These are phyloP conservation scores for Eristalinus sepulchralis DNA, from an alignment of 2,888 invertebrate genomes.

Conservation along the genomic window DNA sequence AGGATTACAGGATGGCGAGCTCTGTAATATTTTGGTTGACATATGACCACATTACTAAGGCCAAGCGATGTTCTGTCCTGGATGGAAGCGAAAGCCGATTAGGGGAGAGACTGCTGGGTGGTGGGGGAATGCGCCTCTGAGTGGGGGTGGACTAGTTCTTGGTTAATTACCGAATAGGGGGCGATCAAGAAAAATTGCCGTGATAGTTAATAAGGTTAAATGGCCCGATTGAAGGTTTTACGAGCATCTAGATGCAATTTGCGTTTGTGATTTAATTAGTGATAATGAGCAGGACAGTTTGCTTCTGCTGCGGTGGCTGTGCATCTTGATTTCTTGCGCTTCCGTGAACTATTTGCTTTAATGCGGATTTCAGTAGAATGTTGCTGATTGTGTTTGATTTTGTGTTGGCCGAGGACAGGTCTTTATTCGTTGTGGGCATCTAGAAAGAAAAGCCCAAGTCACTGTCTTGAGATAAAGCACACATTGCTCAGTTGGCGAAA, in stretches of 20 bases:
- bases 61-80: constrained; percentile 27
- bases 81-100: constrained; percentile 44
- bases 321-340: not conserved
- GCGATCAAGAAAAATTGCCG: constrained; percentile 54
- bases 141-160: constrained; percentile 17
- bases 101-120: constrained; percentile 1
- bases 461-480: no score
- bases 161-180: constrained; percentile 62
- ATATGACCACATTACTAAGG: constrained; percentile 69
- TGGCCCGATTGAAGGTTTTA: constrained; percentile 28
- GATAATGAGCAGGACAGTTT: not conserved
- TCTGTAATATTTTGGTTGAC: constrained; percentile 72
- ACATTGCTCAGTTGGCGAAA: no score
- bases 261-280: constrained; percentile 33
- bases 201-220: constrained; percentile 59
- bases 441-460: no score
- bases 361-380: no score
- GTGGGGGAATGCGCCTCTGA: not conserved
- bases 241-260: constrained; percentile 13
- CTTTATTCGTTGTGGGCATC: not conserved
- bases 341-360: not conserved
- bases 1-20: constrained; percentile 70
- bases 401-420: not conserved
- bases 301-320: not conserved
- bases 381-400: not conserved